Evolutionary conservation across 2,888 invertebrate species (phyloP).

Genomic region (Drosophila mayaguana): DNA sequence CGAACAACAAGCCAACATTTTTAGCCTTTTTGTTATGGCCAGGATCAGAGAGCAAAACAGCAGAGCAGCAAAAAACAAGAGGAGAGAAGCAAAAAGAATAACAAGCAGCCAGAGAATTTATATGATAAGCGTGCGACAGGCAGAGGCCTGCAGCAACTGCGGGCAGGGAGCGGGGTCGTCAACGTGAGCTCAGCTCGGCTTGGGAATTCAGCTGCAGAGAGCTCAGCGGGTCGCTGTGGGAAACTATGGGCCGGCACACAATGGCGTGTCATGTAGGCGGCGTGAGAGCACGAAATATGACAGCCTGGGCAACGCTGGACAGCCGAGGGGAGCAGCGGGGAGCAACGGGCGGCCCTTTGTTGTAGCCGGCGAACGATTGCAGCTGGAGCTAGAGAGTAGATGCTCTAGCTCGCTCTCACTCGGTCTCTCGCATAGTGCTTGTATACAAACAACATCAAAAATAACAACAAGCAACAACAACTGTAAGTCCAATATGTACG

Average conservation of each 20-base stretch:
- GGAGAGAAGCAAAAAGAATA: constrained; percentile 27
- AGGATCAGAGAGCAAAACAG: constrained; percentile 58
- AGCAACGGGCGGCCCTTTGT: constrained; percentile 75
- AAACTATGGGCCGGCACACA: constrained; percentile 49
- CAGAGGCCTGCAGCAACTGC: neutral
- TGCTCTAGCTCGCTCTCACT: neutral
- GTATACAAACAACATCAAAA: constrained; percentile 65
- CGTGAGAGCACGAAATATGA: constrained; percentile 75
- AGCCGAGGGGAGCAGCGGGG: constrained; percentile 5
- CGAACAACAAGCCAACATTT: constrained; percentile 63
- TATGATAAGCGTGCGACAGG: constrained; percentile 74
- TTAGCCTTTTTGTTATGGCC: constrained; percentile 72
- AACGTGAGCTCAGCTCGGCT: constrained; percentile 47
- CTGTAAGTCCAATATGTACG: constrained; percentile 81
- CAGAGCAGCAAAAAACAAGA: constrained; percentile 6
- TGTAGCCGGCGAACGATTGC: constrained; percentile 31
- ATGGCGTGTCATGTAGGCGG: constrained; percentile 67
- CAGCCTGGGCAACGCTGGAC: constrained; percentile 51
- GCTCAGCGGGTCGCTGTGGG: constrained; percentile 52
- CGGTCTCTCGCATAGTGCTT: neutral
- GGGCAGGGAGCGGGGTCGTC: constrained; percentile 12
- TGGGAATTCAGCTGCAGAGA: constrained; percentile 34
- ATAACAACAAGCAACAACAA: constrained; percentile 69
- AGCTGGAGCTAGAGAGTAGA: constrained; percentile 10
- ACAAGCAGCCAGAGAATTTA: constrained; percentile 67